These are phyloP conservation scores for Habrosyne pyritoides DNA, from an alignment of 2,888 invertebrate species.

Conservation along the genomic window DNA sequence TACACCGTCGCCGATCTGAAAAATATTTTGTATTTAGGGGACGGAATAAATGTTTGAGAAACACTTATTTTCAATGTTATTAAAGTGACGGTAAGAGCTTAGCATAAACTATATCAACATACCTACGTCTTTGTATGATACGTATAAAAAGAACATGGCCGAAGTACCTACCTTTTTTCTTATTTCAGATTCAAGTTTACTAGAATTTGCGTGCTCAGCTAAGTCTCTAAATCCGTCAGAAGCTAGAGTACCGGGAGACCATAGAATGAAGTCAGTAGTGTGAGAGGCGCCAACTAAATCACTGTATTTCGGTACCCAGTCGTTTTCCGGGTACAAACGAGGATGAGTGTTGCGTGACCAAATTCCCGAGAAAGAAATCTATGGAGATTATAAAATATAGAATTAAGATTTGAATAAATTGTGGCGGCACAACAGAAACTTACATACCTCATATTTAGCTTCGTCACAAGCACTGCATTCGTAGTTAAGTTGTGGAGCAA, in stretches of 20 bases:
- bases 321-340: slow-evolving; percentile 67
- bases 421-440: slow-evolving; percentile 3
- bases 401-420: background rate
- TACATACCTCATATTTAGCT: slow-evolving; percentile 71
- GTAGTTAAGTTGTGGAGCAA: slow-evolving; percentile 61
- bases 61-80: background rate
- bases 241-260: slow-evolving; percentile 67
- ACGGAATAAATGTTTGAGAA: background rate
- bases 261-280: slow-evolving; percentile 56
- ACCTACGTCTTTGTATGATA: too few species aligned
- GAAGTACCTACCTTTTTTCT: slow-evolving; percentile 63
- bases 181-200: slow-evolving; percentile 65
- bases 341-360: slow-evolving; percentile 77
- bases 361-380: slow-evolving; percentile 69
- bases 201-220: slow-evolving; percentile 70
- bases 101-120: too few species aligned
- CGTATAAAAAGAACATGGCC: too few species aligned
- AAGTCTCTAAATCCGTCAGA: slow-evolving; percentile 63
- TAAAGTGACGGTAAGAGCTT: too few species aligned
- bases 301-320: slow-evolving; percentile 69
- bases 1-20: slow-evolving; percentile 67
- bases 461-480: slow-evolving; percentile 72
- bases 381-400: slow-evolving; percentile 1
- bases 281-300: slow-evolving; percentile 74
- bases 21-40: background rate